These are phyloP conservation scores for Centrocercus urophasianus DNA, from an alignment of 2,113 vertebrate species.

Conservation along the genomic window DNA sequence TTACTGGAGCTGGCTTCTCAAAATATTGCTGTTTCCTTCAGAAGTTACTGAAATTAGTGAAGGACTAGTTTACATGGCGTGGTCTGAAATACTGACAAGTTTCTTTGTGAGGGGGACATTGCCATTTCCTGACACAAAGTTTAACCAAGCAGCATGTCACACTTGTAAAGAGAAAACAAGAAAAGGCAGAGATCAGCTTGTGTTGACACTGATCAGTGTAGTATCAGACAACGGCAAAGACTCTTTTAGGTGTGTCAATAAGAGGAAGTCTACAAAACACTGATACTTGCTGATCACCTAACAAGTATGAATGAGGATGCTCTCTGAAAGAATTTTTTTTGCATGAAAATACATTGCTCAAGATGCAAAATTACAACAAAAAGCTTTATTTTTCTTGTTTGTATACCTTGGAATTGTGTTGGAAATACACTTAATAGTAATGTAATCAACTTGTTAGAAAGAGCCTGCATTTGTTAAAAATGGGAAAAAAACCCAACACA, in stretches of 20 bases:
- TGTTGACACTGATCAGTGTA: background rate
- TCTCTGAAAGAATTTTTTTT: slow-evolving; percentile 10
- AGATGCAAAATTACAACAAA: slow-evolving; percentile 23
- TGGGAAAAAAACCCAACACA: background rate
- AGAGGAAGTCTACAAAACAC: background rate
- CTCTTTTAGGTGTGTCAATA: background rate
- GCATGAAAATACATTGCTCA: slow-evolving; percentile 45
- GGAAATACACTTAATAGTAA: slow-evolving; percentile 50
- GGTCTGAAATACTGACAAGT: background rate
- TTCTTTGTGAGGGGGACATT: background rate
- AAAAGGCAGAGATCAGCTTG: background rate
- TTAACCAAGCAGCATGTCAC: background rate
- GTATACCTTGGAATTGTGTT: background rate
- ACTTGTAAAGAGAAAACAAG: background rate
- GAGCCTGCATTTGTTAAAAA: slow-evolving; percentile 49
- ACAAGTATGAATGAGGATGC: background rate
- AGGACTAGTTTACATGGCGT: background rate
- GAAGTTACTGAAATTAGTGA: background rate
- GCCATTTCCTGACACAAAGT: background rate
- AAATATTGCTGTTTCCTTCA: background rate
- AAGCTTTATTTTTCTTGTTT: background rate
- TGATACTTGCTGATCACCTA: background rate
- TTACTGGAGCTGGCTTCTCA: background rate
- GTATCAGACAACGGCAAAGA: background rate
- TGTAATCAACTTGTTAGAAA: slow-evolving; percentile 64